These are phyloP conservation scores for Calliopum simillimum DNA, from an alignment of 2,888 invertebrate genomes.

Conservation along the genomic window DNA sequence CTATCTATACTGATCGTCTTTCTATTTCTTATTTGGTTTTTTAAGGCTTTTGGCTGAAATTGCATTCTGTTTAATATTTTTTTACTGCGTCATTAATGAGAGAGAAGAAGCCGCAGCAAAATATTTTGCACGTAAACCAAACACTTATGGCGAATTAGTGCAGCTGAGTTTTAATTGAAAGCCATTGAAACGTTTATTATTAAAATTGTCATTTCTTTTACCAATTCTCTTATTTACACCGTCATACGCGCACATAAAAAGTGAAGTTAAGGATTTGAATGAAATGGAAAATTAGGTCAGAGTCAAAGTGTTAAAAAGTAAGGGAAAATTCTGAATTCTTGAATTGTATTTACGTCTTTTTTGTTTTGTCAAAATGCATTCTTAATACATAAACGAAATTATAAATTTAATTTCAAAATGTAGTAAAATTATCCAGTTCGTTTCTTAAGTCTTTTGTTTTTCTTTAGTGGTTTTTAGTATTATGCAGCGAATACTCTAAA, in stretches of 20 bases:
- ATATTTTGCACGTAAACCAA: conserved; percentile 9
- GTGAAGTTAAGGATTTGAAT: conserved; percentile 15
- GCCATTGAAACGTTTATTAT: conserved; percentile 43
- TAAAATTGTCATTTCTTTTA: neutral
- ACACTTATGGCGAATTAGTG: conserved; percentile 56
- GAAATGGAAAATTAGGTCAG: conserved; percentile 26
- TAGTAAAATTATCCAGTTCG: neutral
- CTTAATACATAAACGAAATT: neutral
- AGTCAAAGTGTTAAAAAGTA: neutral
- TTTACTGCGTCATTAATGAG: neutral
- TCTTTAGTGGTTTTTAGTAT: neutral
- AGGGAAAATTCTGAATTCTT: neutral
- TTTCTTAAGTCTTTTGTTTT: conserved; percentile 21
- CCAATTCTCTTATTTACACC: neutral
- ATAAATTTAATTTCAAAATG: neutral
- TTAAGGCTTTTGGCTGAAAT: too few species aligned
- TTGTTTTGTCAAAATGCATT: neutral
- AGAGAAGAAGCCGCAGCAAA: neutral
- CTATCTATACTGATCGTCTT: neutral
- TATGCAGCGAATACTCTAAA: too few species aligned
- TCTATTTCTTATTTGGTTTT: neutral
- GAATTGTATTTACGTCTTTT: neutral
- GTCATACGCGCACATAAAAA: neutral
- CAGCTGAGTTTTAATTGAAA: conserved; percentile 54
- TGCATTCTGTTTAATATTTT: too few species aligned